Conservation (phyloP, 2,797 vertebrate species). For the Gymnodraco acuticeps region DNA sequence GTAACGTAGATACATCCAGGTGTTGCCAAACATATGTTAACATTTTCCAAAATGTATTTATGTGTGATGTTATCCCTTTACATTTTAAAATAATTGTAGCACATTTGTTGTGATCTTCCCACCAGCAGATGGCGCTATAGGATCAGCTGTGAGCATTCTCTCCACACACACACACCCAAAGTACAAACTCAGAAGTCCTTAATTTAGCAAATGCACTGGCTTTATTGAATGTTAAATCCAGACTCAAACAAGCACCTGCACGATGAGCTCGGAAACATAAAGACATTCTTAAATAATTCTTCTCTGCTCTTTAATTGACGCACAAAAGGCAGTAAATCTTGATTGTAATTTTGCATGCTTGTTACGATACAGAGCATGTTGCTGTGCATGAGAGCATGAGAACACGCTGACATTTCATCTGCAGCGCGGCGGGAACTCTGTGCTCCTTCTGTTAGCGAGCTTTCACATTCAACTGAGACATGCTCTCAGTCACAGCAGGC, state of each 20-base stretch:
- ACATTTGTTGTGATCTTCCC: neutral
- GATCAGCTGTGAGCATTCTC: constrained; percentile 10
- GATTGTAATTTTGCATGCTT: constrained; percentile 77
- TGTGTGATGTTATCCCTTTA: neutral
- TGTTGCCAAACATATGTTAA: neutral
- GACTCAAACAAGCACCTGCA: constrained; percentile 70
- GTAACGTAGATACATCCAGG: neutral
- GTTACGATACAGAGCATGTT: constrained; percentile 61
- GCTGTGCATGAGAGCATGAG: constrained; percentile 63
- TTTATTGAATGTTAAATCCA: constrained; percentile 81
- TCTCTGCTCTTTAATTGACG: constrained; percentile 46
- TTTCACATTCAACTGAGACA: constrained; percentile 35
- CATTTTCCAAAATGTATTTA: neutral
- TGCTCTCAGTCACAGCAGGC: constrained; percentile 65
- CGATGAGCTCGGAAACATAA: constrained; percentile 64
- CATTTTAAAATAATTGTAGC: neutral
- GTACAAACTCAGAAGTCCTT: constrained; percentile 39
- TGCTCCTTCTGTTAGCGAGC: constrained; percentile 18
- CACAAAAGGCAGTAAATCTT: constrained; percentile 72
- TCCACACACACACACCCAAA: neutral
- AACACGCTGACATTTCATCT: constrained; percentile 49
- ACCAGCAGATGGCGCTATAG: constrained; percentile 66
- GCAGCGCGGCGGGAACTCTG: constrained; percentile 16
- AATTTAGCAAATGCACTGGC: constrained; percentile 72
- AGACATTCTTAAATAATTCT: constrained; percentile 42